Percentiles rank a stretch among this genome's conserved stretches.
Evolutionary conservation across 2,113 vertebrate species (phyloP).

Genomic region (Parus major): DNA sequence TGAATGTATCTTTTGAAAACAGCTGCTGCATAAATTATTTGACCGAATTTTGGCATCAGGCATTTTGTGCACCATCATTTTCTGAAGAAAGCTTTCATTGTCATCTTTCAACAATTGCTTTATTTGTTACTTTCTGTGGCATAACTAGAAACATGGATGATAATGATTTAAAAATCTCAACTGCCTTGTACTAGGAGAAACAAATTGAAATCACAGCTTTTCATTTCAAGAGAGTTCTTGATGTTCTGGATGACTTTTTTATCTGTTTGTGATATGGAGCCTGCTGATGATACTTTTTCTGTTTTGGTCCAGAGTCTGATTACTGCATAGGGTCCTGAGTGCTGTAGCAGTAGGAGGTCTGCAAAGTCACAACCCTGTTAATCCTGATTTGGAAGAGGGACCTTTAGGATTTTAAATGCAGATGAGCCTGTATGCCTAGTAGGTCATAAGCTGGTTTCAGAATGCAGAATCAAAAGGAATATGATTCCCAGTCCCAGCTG

Average conservation of each 20-base stretch:
- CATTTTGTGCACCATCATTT: constrained; percentile 21
- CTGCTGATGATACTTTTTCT: not conserved
- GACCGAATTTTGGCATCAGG: constrained; percentile 47
- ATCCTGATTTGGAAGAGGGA: not conserved
- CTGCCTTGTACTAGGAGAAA: not conserved
- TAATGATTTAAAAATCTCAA: not conserved
- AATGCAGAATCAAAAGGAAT: not conserved
- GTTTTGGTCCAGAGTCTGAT: not conserved
- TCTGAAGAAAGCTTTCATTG: constrained; percentile 54
- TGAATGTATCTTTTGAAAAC: constrained; percentile 63
- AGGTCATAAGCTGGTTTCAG: not conserved
- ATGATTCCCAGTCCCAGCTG: not conserved
- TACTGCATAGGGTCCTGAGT: not conserved
- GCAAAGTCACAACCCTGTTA: not conserved
- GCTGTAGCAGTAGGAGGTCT: not conserved
- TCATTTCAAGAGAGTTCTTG: not conserved
- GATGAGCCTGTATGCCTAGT: not conserved
- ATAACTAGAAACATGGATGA: not conserved
- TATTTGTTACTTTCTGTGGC: constrained; percentile 35
- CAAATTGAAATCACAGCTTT: not conserved
- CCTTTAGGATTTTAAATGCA: not conserved
- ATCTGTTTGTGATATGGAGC: not conserved
- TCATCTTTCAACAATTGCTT: constrained; percentile 54
- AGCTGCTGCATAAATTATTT: constrained; percentile 57
- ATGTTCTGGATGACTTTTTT: not conserved